Evolutionary conservation across 37 sponge, comb jelly and placozoan genomes (phyloP).

Genomic region (Spongia lamella): DNA sequence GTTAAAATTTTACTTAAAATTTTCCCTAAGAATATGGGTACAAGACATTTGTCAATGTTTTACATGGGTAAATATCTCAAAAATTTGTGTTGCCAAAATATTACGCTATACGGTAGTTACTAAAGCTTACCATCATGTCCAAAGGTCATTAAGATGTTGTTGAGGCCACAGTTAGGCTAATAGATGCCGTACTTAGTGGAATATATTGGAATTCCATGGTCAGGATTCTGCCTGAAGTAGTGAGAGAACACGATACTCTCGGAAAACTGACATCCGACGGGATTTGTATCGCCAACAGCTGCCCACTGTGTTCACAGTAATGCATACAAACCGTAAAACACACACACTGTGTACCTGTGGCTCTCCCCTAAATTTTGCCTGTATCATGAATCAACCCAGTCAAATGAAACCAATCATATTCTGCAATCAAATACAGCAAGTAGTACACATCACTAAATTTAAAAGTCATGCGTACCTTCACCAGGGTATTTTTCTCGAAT

Average conservation of each 20-base stretch:
- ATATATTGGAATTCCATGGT: constrained; percentile 65
- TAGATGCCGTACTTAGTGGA: constrained; percentile 93
- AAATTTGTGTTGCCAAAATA: too few relatives aligned
- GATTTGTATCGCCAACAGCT: constrained; percentile 95
- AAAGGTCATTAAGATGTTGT: constrained; percentile 89
- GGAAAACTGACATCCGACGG: constrained; percentile 85
- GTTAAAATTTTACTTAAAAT: too few relatives aligned
- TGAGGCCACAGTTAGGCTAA: constrained; percentile 89
- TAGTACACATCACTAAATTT: not conserved
- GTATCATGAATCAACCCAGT: constrained; percentile 94
- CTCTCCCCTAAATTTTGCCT: constrained; percentile 93
- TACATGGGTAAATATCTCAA: too few relatives aligned
- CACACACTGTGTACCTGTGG: too few relatives aligned
- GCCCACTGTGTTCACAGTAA: constrained; percentile 85
- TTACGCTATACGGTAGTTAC: not conserved
- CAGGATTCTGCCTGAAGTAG: constrained; percentile 79
- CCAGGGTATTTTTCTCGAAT: constrained; percentile 88
- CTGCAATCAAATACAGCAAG: not conserved
- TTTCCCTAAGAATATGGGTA: too few relatives aligned
- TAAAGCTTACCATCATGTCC: constrained; percentile 83
- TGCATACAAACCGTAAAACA: too few relatives aligned
- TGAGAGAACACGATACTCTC: constrained; percentile 76
- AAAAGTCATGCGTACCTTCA: constrained; percentile 24
- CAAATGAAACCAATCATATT: constrained; percentile 83
- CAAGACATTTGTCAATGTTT: too few relatives aligned